Evolutionary conservation across 2,113 vertebrate genomes (phyloP).

Genomic region (Lepus europaeus): DNA sequence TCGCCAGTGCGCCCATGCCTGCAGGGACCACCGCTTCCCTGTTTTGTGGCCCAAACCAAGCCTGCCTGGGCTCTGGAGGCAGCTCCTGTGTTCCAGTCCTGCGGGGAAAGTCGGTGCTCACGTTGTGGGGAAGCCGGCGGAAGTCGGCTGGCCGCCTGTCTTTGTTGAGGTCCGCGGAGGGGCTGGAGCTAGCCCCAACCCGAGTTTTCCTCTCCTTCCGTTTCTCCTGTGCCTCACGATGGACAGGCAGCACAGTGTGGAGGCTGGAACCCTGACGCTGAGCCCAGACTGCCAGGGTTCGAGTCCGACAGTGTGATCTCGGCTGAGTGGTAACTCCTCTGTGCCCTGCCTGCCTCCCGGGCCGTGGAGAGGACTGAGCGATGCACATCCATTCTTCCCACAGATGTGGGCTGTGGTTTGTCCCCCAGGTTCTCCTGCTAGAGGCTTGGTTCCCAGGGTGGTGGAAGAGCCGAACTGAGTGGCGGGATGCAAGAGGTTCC

Average conservation of each 20-base stretch:
- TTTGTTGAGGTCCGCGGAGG: background rate
- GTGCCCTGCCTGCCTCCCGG: background rate
- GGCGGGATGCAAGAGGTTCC: too few species aligned
- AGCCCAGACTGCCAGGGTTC: background rate
- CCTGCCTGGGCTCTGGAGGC: constrained; percentile 41
- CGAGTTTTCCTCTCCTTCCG: background rate
- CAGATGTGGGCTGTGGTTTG: too few species aligned
- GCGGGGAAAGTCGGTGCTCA: background rate
- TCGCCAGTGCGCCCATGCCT: constrained; percentile 52
- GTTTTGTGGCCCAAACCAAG: constrained; percentile 75
- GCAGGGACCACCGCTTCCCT: constrained; percentile 41
- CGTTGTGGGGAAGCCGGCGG: background rate
- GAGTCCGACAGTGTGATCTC: background rate
- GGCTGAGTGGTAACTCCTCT: background rate
- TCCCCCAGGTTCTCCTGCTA: too few species aligned
- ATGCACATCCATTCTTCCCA: too few species aligned
- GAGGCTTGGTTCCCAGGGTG: too few species aligned
- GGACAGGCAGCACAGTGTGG: background rate
- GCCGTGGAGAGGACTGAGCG: background rate
- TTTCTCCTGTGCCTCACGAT: background rate
- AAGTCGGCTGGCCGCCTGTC: background rate
- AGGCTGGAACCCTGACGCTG: background rate
- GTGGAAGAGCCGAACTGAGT: too few species aligned
- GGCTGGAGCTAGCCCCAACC: background rate
- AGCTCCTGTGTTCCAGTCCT: background rate